Evolutionary conservation across 1,140 invertebrate species (phyloP), one percentile per base, ranked within the genome.

Genomic region (Nasonia giraulti): DNA sequence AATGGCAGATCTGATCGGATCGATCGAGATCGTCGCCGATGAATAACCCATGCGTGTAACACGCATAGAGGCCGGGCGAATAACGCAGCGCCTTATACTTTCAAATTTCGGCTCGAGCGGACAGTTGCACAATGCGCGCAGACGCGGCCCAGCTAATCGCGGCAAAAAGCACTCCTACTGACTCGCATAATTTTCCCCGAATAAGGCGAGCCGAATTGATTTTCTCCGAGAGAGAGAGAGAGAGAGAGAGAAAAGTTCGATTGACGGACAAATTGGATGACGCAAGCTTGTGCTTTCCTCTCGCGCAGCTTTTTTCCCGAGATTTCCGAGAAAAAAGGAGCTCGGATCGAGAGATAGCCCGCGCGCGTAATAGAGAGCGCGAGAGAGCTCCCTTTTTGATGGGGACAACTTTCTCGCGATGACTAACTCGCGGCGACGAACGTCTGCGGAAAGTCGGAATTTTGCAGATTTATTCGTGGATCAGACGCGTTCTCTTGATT

Each of bases 251-350:
- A 74, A 74, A 37, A 37, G 33, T 1, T 11, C 40, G 27, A 55
- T 82, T 40, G 44, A 76, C 55, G 75, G 55, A 66, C 33, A 82
- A 82, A 82, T 82, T 76, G 47, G 17, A 82, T 82, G 55, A 62
- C 55, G 55, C 20, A 62, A 62, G 3, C 76, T 33, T 74, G 2
- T 71, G 69, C 23, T 31, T 2, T n/a, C n/a, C n/a, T n/a, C n/a
- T n/a, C n/a, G n/a, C n/a, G n/a, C n/a, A n/a, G n/a, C n/a, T n/a
- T n/a, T 17, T 71, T 71, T 33, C 33, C 10, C 23, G 17, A 17
- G 55, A 62, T 62, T 62, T 62, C n/a, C n/a, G n/a, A 0, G 33
- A 62, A 20, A 62, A 62, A 62, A 62, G 1, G 55, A 62, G 20
- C 55, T 17, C 2, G 4, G 55, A 62, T 62, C 17, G 55, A 62